Base-by-base conservation (phyloP, 2,888 invertebrate species). In the Cheilosia soror region DNA sequence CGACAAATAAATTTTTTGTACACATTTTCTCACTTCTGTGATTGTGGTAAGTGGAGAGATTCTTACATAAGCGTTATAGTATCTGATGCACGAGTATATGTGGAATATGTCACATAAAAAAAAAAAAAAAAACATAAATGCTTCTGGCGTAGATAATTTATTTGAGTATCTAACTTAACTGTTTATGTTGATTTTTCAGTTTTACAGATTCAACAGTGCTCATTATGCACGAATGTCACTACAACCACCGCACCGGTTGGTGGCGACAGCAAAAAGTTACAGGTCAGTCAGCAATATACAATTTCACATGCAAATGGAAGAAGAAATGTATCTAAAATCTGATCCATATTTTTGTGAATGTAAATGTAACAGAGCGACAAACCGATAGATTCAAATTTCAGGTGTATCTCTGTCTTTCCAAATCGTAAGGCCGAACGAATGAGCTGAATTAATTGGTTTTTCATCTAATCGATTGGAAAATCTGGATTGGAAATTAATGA, bases 201-300 rank as follows among this genome's bases (percentile, higher is more conserved):
- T 58, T 63, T 44, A 75, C 47, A 63, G 25, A 71, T 27, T 29
- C 42, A 69, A 71, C 58, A 55, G 60, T 53, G 69, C 53, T 71
- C 47, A 72, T 82, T 77, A 77, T 82, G 77, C 71, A 82, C 77
- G 71, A 82, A 47, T 60, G 62, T 63, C 57, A 72, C 31, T 15
- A 37, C 37, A 37, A 11, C 11, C 37, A 37, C 4, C 9, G 37
- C 37, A 11, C 3, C 11, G 37, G 49, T 25, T 27, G 27, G 13
- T n/a, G n/a, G n/a, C 42, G 42, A 42, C 57, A 44, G 20, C 9
- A 15, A 20, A 60, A 53, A 47, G 57, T 60, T 49, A 49, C 57
- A 75, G 66, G 66, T 57, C 66, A 66, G 25, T 33, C 11, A 47
- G 42, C 51, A 47, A n/a, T 6, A 15, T 0, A 44, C 37, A 47